Conservation (phyloP, 2,888 invertebrate genomes). For the Halictus quadricinctus region DNA sequence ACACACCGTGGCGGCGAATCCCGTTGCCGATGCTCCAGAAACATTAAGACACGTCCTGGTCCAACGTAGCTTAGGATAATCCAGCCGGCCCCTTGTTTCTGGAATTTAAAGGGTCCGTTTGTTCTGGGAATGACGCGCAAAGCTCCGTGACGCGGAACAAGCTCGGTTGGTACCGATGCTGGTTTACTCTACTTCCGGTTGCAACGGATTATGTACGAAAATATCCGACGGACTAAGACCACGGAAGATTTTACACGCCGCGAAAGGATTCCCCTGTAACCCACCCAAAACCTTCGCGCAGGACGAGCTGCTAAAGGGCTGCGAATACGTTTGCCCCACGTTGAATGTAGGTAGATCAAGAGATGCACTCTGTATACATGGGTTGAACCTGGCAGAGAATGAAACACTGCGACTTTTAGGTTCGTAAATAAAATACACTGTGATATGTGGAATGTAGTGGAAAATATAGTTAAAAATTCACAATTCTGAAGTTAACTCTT, state of each 20-base stretch:
- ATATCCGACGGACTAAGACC: not conserved
- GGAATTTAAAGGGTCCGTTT: slow-evolving; percentile 42
- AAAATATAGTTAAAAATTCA: not conserved
- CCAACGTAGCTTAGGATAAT: slow-evolving; percentile 69
- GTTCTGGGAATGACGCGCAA: slow-evolving; percentile 37
- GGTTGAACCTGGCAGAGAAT: not conserved
- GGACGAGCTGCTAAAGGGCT: not conserved
- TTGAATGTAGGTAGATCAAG: not conserved
- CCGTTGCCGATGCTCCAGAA: not conserved
- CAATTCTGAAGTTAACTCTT: not conserved
- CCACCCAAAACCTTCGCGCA: not conserved
- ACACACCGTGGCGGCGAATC: not conserved
- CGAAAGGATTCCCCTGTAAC: not conserved
- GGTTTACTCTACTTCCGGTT: not conserved
- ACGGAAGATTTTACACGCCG: not conserved
- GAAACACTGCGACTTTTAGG: not conserved
- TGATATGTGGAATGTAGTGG: not conserved
- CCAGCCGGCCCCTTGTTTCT: slow-evolving; percentile 31
- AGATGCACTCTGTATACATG: not conserved
- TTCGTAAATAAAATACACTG: too few species aligned
- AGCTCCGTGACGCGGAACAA: slow-evolving; percentile 19
- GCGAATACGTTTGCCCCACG: not conserved
- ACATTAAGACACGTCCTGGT: slow-evolving; percentile 68
- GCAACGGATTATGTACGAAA: not conserved
- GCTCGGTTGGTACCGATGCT: not conserved